A percentile compares a stretch with the other conserved stretches of the same genome.
These are phyloP conservation scores for Chirona hameri DNA, from an alignment of 2,888 invertebrate species.

Conservation along the genomic window DNA sequence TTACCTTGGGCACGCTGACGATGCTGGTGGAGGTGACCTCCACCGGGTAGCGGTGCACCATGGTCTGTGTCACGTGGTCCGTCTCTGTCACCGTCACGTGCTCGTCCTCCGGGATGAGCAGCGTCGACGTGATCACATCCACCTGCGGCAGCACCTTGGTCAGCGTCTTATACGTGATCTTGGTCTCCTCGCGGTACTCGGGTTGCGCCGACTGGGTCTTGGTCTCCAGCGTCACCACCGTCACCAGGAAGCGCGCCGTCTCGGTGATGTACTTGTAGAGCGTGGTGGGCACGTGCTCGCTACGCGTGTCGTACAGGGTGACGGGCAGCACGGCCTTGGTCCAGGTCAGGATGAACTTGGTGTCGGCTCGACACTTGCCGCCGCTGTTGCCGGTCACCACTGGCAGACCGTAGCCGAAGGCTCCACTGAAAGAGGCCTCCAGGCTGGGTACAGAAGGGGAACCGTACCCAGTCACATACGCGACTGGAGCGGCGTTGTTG, in stretches of 20 bases:
- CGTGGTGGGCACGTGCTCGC: not conserved
- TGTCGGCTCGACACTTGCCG: conserved; percentile 5
- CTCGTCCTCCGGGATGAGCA: not conserved
- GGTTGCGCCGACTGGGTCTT: not conserved
- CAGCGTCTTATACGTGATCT: not conserved
- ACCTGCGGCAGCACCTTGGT: not conserved
- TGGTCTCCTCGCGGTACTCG: not conserved
- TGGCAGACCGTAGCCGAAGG: not conserved
- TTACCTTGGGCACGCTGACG: not conserved
- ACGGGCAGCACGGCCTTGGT: not conserved
- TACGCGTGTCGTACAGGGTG: conserved; percentile 1
- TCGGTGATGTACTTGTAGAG: conserved; percentile 12
- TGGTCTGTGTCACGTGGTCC: conserved; percentile 1
- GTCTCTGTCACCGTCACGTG: conserved; percentile 27
- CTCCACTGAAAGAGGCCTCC: not conserved
- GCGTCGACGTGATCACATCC: not conserved
- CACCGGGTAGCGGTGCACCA: not conserved
- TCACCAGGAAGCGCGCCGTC: not conserved
- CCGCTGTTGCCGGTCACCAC: not conserved
- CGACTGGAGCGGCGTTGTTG: not conserved
- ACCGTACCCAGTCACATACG: not conserved
- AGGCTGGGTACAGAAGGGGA: not conserved
- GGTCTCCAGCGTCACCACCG: not conserved
- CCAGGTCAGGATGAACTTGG: conserved; percentile 23
- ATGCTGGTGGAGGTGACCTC: not conserved